A percentile compares a stretch with the other conserved stretches of the same genome.
Conservation (phyloP, 2,797 vertebrate species). For the Crotalus adamanteus region DNA sequence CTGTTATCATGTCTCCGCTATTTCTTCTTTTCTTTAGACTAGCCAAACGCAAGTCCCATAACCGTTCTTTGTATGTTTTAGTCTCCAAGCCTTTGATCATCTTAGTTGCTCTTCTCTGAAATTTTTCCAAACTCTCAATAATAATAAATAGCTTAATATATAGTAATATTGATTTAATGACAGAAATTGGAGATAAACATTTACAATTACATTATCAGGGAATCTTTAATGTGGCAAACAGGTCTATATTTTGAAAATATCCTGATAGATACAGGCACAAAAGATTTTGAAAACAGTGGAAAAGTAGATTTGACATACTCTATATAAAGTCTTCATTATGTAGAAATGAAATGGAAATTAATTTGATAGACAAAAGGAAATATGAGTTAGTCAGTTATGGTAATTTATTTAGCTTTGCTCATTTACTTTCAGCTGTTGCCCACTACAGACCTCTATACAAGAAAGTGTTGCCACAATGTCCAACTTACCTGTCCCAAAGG, state of each 20-base stretch:
- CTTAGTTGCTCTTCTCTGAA: too few species aligned
- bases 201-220: slow-evolving; percentile 19
- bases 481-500: background rate
- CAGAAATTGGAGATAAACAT: slow-evolving; percentile 4
- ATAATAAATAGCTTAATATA: slow-evolving; percentile 22
- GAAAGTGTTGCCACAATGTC: background rate
- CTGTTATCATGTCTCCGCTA: too few species aligned
- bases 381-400: background rate
- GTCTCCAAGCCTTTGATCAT: too few species aligned
- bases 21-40: too few species aligned
- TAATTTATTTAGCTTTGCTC: background rate
- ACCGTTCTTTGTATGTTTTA: too few species aligned
- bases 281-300: background rate
- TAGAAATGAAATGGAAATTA: slow-evolving; percentile 4
- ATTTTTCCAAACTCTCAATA: background rate
- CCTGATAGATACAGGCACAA: background rate
- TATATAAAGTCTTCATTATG: slow-evolving; percentile 25
- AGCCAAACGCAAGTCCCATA: too few species aligned
- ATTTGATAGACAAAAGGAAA: slow-evolving; percentile 26
- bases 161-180: slow-evolving; percentile 30
- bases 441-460: background rate
- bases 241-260: slow-evolving; percentile 9
- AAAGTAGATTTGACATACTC: background rate
- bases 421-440: background rate
- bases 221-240: slow-evolving; percentile 24